Percentiles rank a stretch among this genome's conserved stretches.
Evolutionary conservation across 1,140 invertebrate species (phyloP).

Genomic region (Oncopeltus fasciatus): DNA sequence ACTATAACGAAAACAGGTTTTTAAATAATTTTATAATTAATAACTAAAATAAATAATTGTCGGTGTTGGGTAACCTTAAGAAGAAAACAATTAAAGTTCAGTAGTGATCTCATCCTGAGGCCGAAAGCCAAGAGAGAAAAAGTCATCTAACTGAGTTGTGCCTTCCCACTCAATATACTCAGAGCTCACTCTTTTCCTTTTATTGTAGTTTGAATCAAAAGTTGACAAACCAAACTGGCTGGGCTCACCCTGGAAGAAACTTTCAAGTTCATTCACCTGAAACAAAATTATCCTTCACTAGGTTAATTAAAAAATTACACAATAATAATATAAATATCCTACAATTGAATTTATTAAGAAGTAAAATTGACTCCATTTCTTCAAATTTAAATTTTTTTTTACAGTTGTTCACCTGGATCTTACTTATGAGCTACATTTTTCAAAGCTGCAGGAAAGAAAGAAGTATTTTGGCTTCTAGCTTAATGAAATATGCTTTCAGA

Average conservation of each 20-base stretch:
- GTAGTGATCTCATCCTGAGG: conserved; percentile 66
- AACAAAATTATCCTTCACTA: background rate
- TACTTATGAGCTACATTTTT: too few species aligned
- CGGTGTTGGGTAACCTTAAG: background rate
- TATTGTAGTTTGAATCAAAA: conserved; percentile 31
- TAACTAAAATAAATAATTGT: background rate
- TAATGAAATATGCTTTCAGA: too few species aligned
- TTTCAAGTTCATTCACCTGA: conserved; percentile 18
- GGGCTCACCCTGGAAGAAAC: conserved; percentile 13
- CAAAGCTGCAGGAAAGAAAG: too few species aligned
- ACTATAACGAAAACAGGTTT: too few species aligned
- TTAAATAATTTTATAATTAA: background rate
- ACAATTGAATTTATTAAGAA: too few species aligned
- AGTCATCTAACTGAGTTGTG: conserved; percentile 41
- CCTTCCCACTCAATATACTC: conserved; percentile 31
- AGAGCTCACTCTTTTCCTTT: conserved; percentile 8
- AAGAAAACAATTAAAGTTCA: conserved; percentile 35
- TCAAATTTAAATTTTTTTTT: too few species aligned
- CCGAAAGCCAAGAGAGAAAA: conserved; percentile 53
- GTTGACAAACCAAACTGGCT: conserved; percentile 29
- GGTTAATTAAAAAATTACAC: background rate
- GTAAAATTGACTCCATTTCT: too few species aligned
- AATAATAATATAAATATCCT: too few species aligned
- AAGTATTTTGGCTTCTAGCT: too few species aligned
- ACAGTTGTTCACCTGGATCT: too few species aligned